Conservation (phyloP, 2,888 invertebrate species). For the Hartigia nigra region DNA sequence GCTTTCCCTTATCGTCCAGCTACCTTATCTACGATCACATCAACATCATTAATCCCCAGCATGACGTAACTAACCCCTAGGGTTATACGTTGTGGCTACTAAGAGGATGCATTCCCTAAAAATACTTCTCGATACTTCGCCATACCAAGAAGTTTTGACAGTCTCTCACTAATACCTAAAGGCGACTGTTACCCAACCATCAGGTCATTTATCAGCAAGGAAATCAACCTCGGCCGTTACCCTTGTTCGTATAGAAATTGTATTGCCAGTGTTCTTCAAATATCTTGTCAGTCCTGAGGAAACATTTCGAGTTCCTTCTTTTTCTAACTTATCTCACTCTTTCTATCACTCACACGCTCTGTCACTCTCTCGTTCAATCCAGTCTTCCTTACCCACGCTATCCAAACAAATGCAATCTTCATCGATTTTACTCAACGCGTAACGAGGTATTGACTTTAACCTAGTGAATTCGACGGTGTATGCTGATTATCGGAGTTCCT, state of each 20-base stretch:
- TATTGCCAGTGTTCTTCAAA: not conserved
- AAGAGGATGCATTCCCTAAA: not conserved
- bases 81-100: not conserved
- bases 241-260: not conserved
- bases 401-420: not conserved
- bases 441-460: conserved; percentile 1
- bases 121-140: not conserved
- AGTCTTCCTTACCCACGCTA: not conserved
- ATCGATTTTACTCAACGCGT: not conserved
- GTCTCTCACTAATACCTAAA: not conserved
- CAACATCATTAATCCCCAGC: not conserved
- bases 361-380: not conserved
- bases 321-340: not conserved
- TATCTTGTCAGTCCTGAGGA: not conserved
- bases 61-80: not conserved
- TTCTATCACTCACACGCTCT: not conserved
- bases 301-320: not conserved
- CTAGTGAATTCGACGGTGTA: not conserved
- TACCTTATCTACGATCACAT: not conserved
- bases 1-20: not conserved
- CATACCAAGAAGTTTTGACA: not conserved
- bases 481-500: not conserved
- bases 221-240: not conserved
- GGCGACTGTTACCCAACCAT: not conserved
- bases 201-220: not conserved